phyloP scores from a whole-genome alignment of 2,797 vertebrate species.

The Sebastes wilsoni region DNA sequence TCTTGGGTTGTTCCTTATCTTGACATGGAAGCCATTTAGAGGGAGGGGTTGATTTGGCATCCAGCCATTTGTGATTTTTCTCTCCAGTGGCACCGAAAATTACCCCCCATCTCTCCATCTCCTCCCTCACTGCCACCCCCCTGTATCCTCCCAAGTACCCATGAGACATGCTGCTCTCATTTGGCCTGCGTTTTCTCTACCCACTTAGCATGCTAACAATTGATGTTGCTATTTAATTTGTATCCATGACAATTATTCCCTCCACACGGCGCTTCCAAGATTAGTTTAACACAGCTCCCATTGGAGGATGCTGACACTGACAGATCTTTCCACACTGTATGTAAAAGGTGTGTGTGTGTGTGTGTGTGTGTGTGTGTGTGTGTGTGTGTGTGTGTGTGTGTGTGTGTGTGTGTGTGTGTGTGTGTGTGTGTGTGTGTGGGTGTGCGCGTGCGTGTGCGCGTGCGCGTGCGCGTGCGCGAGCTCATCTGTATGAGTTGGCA shows the following conservation, averaged over 20 bases:
- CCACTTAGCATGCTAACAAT: constrained; percentile 63
- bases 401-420: background rate
- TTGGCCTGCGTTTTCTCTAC: constrained; percentile 52
- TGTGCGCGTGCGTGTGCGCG: background rate
- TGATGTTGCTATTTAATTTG: constrained; percentile 73
- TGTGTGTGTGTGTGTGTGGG: background rate
- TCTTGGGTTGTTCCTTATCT: constrained; percentile 71
- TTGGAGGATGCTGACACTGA: constrained; percentile 53
- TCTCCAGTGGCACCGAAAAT: constrained; percentile 79
- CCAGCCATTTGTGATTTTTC: constrained; percentile 74
- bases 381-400: background rate
- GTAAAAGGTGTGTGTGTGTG: background rate
- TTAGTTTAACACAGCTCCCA: constrained; percentile 57
- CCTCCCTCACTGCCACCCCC: constrained; percentile 48
- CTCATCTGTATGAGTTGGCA: constrained; percentile 31
- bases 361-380: background rate
- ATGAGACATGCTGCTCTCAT: constrained; percentile 63
- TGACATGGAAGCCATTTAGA: constrained; percentile 78
- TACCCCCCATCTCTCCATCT: constrained; percentile 51
- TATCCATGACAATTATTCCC: constrained; percentile 71
- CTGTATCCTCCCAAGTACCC: constrained; percentile 51
- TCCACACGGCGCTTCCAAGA: constrained; percentile 60
- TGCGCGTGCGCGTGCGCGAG: background rate
- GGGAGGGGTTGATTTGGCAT: constrained; percentile 79
- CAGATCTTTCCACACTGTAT: constrained; percentile 39